Conservation (phyloP, 2,797 vertebrate species). For the Peromyscus attwateri region DNA sequence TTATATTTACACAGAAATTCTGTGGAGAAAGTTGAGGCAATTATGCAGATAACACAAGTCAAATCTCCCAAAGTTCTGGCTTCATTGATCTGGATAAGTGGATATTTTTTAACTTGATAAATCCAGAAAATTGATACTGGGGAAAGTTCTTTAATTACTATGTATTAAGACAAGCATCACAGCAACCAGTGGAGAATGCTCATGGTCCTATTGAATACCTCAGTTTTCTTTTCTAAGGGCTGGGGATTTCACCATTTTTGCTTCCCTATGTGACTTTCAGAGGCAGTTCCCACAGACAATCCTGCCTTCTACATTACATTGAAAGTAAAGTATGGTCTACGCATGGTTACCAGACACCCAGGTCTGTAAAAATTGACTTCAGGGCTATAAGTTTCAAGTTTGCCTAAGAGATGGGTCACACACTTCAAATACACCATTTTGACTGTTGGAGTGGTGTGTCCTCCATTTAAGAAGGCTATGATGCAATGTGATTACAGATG, state of each 20-base stretch:
- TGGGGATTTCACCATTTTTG: neutral
- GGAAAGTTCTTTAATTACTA: constrained; percentile 10
- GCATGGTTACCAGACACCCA: neutral
- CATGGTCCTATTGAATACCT: neutral
- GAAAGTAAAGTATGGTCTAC: constrained; percentile 44
- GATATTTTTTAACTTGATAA: constrained; percentile 24
- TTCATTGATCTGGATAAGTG: constrained; percentile 34
- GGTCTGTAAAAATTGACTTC: constrained; percentile 18
- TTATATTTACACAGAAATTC: neutral
- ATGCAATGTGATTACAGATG: neutral
- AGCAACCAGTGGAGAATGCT: rapidly evolving
- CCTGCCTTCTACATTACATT: neutral
- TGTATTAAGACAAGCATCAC: neutral
- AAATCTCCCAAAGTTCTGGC: constrained; percentile 9
- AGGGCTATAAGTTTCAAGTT: neutral
- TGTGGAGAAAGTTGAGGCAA: constrained; percentile 31
- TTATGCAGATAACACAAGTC: neutral
- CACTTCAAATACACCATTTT: constrained; percentile 51
- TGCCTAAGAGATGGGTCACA: neutral
- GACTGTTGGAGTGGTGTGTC: neutral
- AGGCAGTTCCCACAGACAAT: neutral
- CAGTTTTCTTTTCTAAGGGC: neutral
- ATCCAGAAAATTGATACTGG: neutral
- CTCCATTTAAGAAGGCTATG: constrained; percentile 31
- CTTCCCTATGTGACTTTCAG: neutral